These are phyloP conservation scores for Lycodopsis pacificus DNA, from an alignment of 2,797 vertebrate genomes.

Conservation along the genomic window DNA sequence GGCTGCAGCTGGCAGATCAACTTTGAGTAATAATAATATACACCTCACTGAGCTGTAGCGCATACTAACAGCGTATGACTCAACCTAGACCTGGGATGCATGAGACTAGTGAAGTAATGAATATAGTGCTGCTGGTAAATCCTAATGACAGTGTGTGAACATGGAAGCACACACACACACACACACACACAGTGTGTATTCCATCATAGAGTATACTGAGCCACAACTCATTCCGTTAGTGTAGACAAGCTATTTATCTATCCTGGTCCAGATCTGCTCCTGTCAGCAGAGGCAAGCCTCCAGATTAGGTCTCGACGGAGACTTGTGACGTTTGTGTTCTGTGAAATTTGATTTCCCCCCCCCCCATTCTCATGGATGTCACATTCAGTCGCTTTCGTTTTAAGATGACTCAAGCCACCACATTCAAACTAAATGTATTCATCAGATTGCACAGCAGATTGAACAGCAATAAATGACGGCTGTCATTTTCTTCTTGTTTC, in stretches of 20 bases:
- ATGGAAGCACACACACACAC: slow-evolving; percentile 4
- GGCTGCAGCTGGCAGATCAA: slow-evolving; percentile 9
- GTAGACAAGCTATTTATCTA: slow-evolving; percentile 69
- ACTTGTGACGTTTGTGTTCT: slow-evolving; percentile 58
- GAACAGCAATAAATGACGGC: slow-evolving; percentile 46
- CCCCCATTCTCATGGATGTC: slow-evolving; percentile 42
- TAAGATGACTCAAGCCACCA: slow-evolving; percentile 43
- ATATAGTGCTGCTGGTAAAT: slow-evolving; percentile 40
- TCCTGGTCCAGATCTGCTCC: slow-evolving; percentile 63
- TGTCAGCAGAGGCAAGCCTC: slow-evolving; percentile 58
- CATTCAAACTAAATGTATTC: slow-evolving; percentile 52
- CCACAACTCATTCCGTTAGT: slow-evolving; percentile 69
- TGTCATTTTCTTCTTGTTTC: slow-evolving; percentile 36
- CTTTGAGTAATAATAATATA: slow-evolving; percentile 7
- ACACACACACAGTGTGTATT: slow-evolving; percentile 14
- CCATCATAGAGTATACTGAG: slow-evolving; percentile 52
- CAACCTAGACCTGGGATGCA: slow-evolving; percentile 14
- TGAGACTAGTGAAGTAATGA: slow-evolving; percentile 46
- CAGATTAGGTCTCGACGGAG: slow-evolving; percentile 55
- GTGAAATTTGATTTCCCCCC: slow-evolving; percentile 42
- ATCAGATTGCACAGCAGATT: slow-evolving; percentile 24
- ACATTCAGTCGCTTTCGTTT: slow-evolving; percentile 49
- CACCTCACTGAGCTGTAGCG: slow-evolving; percentile 1
- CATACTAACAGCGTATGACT: slow-evolving; percentile 26
- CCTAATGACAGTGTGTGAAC: slow-evolving; percentile 39